Base-by-base conservation (phyloP, 2,888 invertebrate genomes). In the Pseudoips prasinana region DNA sequence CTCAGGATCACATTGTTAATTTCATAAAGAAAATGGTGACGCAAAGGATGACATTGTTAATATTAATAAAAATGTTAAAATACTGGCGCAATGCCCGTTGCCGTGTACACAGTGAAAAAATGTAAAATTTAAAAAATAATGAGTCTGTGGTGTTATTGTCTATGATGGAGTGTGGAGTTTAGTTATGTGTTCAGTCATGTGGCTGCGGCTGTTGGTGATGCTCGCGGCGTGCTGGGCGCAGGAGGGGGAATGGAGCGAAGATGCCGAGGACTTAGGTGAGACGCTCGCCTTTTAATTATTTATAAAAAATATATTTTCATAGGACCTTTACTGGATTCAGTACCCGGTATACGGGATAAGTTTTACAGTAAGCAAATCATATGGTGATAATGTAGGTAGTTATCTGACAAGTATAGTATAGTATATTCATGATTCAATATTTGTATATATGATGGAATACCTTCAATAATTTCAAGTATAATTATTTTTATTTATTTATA, bases 161-260 rank as follows among this genome's bases (percentile, higher is more conserved):
- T 55, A 44, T 49, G 53, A 54, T 62, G 70, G 63, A 49, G 74
- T 71, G 74, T 75, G 37, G 32, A 53, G 56, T 48, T 50, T 39
- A 26, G 46, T 58, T 42, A 74, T 86, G 87, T 82, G 80, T 56
- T 73, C 77, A 40, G 81, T 85, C 51, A 81, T 82, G 79, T 84
- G 84, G 80, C 53, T 82, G 38, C 72, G 71, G 58, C 48, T 87
- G 58, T 36, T 85, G 42, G 73, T 88, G 66, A 74, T 86, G 73
- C 69, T 87, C 48, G 80, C 83, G 14, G 84, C 80, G 9, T 81
- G 84, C 65, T 84, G 84, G 75, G 87, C 87, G 25, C 86, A 88
- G 53, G 87, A 88, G 35, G 86, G 86, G 10, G 88, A 88, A 58
- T 88, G 88, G 88, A 87, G 85, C 27, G 88, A 88, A 44, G 88